A percentile compares a stretch with the other conserved stretches of the same genome.
phyloP scores from a whole-genome alignment of 2,113 vertebrate genomes.

The Rhinoptilus africanus region DNA sequence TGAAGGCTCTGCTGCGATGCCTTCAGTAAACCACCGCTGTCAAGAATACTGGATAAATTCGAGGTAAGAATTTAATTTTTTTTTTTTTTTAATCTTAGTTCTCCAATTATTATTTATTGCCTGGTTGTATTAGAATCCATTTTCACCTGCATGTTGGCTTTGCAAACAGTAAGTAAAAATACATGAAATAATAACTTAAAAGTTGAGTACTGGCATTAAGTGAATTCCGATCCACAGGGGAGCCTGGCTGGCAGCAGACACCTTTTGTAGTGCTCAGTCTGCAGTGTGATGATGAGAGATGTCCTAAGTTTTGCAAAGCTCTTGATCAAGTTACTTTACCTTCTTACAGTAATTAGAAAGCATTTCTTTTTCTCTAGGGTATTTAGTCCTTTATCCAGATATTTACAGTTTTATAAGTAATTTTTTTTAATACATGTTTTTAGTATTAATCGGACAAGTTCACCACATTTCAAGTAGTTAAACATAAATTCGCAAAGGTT shows the following conservation, averaged over 20 bases:
- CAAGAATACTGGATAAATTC: background rate
- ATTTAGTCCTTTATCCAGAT: background rate
- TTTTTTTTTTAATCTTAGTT: background rate
- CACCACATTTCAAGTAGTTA: background rate
- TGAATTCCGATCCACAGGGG: background rate
- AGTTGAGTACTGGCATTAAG: background rate
- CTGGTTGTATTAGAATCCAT: background rate
- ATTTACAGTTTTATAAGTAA: background rate
- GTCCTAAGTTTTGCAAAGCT: background rate
- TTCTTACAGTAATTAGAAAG: background rate
- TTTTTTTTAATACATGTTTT: background rate
- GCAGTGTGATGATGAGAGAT: rapidly evolving
- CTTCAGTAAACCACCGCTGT: background rate
- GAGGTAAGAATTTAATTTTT: background rate
- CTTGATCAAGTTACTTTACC: background rate
- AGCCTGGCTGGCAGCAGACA: background rate
- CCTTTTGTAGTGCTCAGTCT: background rate
- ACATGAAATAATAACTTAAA: background rate
- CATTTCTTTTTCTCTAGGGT: background rate
- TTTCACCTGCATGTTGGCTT: background rate
- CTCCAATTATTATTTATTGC: background rate
- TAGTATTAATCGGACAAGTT: background rate
- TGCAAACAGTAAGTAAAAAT: background rate
- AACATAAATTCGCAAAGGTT: background rate
- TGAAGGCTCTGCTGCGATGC: background rate